Evolutionary conservation across 2,888 invertebrate species (phyloP), one percentile per base, ranked within the genome.

Genomic region (Ernsta delagoae): DNA sequence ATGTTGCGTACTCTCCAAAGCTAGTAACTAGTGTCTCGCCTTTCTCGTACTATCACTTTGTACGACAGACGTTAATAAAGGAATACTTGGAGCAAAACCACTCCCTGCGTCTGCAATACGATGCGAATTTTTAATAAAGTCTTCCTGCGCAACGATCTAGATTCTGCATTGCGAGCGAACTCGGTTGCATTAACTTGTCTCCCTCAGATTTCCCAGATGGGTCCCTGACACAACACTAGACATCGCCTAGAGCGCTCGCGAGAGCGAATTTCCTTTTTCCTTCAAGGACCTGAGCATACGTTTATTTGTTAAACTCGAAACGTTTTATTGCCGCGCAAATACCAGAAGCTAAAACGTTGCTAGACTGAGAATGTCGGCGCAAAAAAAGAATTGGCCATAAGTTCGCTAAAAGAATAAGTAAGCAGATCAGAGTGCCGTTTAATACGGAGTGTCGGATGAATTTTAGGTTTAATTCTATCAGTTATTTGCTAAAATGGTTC

Each of bases 101-200:
- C 45, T 45, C 48, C 41, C 34, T 56, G 54, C 63, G 64, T 50
- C 41, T 67, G 67, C 56, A 66, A n/a, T n/a, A n/a, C 71, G 63
- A 59, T 70, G 65, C 31, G 71, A 70, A 66, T 72, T 72, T 72
- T 72, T 71, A 71, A 72, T 70, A 70, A 67, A 67, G 71, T 65
- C 70, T 48, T 67, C 66, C 59, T 45, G 60, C 66, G 53, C 63
- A 59, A 48, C 62, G 68, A 70, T 70, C 70, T 71, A 73, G 66
- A 73, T 73, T 73, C 69, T 70, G 70, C 71, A 73, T 62, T 61
- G 70, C 70, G 56, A 50, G 48, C 48, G 5, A 54, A 41, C 66
- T 60, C 31, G 66, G 59, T 70, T 78, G 75, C 79, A 79, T 79
- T 78, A 79, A 78, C 73, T 73, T 79, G 78, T 78, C 79, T 73